phyloP scores from a whole-genome alignment of 2,888 invertebrate genomes.

The Pterostichus madidus region DNA sequence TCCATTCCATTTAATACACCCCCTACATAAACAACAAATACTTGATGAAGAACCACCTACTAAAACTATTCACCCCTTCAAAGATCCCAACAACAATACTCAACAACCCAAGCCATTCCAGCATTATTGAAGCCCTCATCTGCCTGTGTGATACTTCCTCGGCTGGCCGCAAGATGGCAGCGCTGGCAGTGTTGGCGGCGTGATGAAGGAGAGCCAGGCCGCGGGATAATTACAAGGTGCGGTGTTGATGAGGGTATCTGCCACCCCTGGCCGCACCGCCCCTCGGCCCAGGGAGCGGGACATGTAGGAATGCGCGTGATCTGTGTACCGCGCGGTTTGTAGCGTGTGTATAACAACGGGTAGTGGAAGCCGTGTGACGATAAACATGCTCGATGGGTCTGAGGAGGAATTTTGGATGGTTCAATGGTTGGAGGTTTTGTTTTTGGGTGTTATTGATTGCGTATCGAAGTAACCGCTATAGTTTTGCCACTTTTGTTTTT shows the following conservation, averaged over 20 bases:
- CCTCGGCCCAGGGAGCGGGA: slow-evolving; percentile 17
- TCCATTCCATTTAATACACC: too few species aligned
- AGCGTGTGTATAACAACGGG: slow-evolving; percentile 22
- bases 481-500: slow-evolving; percentile 16
- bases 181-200: slow-evolving; percentile 51
- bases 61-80: too few species aligned
- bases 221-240: slow-evolving; percentile 65
- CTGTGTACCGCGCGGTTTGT: slow-evolving; percentile 36
- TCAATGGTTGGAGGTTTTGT: neutral
- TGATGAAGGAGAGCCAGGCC: slow-evolving; percentile 59
- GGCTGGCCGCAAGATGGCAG: slow-evolving; percentile 32
- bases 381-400: slow-evolving; percentile 31
- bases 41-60: neutral
- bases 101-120: neutral
- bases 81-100: neutral
- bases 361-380: slow-evolving; percentile 3
- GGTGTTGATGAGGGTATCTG: slow-evolving; percentile 64
- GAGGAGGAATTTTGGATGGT: neutral
- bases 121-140: neutral
- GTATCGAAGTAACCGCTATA: slow-evolving; percentile 11
- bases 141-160: neutral
- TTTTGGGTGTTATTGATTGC: slow-evolving; percentile 24
- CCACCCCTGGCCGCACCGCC: neutral
- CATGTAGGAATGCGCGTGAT: slow-evolving; percentile 58
- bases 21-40: slow-evolving; percentile 2